Evolutionary conservation across 2,797 vertebrate genomes (phyloP).

Genomic region (Valencia hispanica): DNA sequence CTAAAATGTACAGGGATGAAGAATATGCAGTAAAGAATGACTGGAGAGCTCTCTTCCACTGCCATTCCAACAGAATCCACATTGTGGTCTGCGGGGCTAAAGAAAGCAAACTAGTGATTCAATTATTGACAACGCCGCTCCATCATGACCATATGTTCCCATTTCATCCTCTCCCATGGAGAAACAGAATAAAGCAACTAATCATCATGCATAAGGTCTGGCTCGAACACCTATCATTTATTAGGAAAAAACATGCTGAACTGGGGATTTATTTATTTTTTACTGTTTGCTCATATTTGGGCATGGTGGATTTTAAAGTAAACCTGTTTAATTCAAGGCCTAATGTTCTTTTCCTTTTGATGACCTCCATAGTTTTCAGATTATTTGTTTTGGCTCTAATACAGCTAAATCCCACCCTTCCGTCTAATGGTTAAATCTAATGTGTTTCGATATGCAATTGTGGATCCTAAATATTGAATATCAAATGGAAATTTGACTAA

Average conservation of each 20-base stretch:
- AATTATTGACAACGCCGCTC: conserved; percentile 67
- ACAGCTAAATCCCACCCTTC: background rate
- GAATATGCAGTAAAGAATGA: conserved; percentile 6
- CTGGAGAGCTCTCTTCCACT: conserved; percentile 41
- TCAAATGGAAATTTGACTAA: background rate
- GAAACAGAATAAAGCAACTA: conserved; percentile 13
- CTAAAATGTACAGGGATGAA: conserved; percentile 18
- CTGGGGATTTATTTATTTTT: conserved; percentile 3
- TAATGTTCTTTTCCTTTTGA: conserved; percentile 7
- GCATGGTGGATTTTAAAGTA: conserved; percentile 17
- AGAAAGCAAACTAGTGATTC: conserved; percentile 60
- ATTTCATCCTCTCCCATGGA: conserved; percentile 45
- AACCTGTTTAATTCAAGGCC: background rate
- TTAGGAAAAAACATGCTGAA: background rate
- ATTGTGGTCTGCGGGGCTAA: conserved; percentile 50
- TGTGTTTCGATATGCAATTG: background rate
- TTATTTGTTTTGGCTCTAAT: conserved; percentile 10
- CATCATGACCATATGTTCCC: conserved; percentile 62
- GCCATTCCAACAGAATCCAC: conserved; percentile 52
- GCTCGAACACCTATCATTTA: conserved; percentile 16
- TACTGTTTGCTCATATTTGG: conserved; percentile 9
- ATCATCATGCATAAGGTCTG: conserved; percentile 9
- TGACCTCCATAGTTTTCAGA: conserved; percentile 22
- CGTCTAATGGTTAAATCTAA: conserved; percentile 6
- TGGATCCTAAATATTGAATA: background rate